Evolutionary conservation across 2,113 vertebrate species (phyloP).

Genomic region (Piprites chloris): DNA sequence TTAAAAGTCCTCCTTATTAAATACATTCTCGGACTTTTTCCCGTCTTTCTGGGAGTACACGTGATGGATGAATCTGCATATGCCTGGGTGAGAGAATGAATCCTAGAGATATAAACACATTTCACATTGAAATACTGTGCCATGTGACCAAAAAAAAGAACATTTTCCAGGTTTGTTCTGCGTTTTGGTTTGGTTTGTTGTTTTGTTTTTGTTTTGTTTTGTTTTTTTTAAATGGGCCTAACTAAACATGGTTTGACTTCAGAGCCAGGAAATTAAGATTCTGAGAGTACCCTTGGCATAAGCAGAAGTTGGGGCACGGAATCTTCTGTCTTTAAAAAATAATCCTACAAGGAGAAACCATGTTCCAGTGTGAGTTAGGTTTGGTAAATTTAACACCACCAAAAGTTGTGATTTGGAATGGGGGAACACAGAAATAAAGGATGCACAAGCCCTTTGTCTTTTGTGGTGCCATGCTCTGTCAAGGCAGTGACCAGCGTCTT

Average conservation of each 20-base stretch:
- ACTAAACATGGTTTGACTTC: background rate
- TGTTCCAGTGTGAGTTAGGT: background rate
- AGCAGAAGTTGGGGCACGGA: background rate
- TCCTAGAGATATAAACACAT: background rate
- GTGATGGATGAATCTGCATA: background rate
- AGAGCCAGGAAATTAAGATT: background rate
- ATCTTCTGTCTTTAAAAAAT: background rate
- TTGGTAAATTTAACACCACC: background rate
- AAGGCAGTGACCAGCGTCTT: background rate
- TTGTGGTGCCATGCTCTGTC: background rate
- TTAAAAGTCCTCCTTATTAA: background rate
- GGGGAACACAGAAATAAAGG: background rate
- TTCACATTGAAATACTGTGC: background rate
- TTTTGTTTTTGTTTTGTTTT: background rate
- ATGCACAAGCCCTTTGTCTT: fast-evolving
- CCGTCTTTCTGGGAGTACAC: background rate
- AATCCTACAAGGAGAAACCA: background rate
- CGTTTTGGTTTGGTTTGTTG: background rate
- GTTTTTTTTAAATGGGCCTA: background rate
- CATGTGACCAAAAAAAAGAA: background rate
- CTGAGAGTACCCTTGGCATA: background rate
- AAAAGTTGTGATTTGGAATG: background rate
- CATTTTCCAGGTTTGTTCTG: background rate
- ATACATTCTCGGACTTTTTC: background rate
- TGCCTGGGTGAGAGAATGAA: background rate